Percentiles rank a stretch among this genome's conserved stretches.
Evolutionary conservation across 2,888 invertebrate genomes (phyloP).

Genomic region (Chrysodeixis includens): DNA sequence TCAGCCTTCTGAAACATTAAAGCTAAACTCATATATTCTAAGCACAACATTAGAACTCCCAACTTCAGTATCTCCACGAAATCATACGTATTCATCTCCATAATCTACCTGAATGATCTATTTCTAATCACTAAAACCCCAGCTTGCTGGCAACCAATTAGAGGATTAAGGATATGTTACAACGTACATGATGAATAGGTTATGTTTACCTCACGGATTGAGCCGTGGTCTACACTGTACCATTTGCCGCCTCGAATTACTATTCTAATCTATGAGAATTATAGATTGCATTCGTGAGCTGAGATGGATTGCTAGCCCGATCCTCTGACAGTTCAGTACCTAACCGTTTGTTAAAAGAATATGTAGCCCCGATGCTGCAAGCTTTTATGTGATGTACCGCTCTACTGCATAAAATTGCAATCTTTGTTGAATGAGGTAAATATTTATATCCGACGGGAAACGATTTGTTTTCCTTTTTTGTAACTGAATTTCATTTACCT

Average conservation of each 20-base stretch:
- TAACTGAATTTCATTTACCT: background rate
- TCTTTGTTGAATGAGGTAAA: conserved; percentile 4
- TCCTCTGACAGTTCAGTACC: background rate
- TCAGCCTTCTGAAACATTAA: too few relatives aligned
- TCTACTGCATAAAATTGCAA: conserved; percentile 1
- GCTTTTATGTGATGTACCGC: conserved; percentile 1
- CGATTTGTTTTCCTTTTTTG: background rate
- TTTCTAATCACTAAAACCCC: conserved; percentile 5
- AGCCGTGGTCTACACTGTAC: conserved; percentile 14
- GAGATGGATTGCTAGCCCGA: conserved; percentile 26
- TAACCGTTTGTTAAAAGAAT: background rate
- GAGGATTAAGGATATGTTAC: conserved; percentile 23
- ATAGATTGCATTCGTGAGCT: conserved; percentile 45
- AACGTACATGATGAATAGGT: conserved; percentile 47
- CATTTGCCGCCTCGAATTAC: conserved; percentile 17
- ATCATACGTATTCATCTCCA: background rate
- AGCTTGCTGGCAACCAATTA: conserved; percentile 10
- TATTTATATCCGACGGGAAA: conserved; percentile 1
- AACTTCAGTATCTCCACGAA: background rate
- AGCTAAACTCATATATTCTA: too few relatives aligned
- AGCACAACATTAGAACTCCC: background rate
- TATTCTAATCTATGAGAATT: conserved; percentile 44
- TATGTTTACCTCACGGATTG: conserved; percentile 21
- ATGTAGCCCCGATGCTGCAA: background rate
- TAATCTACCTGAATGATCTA: conserved; percentile 5